These are phyloP conservation scores for Mesorhabditis spiculigera DNA, from an alignment of 2,888 invertebrate genomes.

Conservation along the genomic window DNA sequence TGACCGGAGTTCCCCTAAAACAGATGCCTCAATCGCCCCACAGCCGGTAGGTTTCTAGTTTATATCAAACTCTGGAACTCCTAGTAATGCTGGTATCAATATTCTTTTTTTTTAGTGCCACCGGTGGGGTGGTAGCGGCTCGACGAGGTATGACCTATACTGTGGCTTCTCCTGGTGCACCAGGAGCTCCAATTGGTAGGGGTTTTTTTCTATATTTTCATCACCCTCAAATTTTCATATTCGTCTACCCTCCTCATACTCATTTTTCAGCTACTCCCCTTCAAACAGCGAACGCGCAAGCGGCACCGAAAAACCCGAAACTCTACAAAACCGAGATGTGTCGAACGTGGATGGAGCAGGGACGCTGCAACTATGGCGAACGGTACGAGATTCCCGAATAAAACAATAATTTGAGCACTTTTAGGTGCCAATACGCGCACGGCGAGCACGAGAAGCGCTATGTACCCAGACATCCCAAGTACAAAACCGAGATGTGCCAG, in stretches of 20 bases:
- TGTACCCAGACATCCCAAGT: slow-evolving; percentile 92
- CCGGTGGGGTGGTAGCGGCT: neutral
- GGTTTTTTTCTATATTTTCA: neutral
- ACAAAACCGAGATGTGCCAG: slow-evolving; percentile 68
- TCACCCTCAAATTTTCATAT: neutral
- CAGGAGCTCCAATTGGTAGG: neutral
- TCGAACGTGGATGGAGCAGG: slow-evolving; percentile 90
- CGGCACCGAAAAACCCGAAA: slow-evolving; percentile 43
- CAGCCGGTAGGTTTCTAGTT: neutral
- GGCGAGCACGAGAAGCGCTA: slow-evolving; percentile 86
- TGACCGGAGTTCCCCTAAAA: slow-evolving; percentile 3
- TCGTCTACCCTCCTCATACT: neutral
- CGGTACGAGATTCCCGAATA: slow-evolving; percentile 67
- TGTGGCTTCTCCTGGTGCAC: neutral
- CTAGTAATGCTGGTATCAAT: neutral
- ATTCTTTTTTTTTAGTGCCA: neutral
- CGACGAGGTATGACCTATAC: slow-evolving; percentile 1
- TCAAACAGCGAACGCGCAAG: slow-evolving; percentile 12
- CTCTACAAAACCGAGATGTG: slow-evolving; percentile 98
- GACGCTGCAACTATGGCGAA: slow-evolving; percentile 97
- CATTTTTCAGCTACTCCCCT: neutral
- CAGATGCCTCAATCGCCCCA: neutral
- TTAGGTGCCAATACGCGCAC: slow-evolving; percentile 85
- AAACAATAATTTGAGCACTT: slow-evolving; percentile 7
- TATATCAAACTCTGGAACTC: no score